Evolutionary conservation across 1,140 invertebrate genomes (phyloP).

Genomic region (Panagrolaimus sp.): DNA sequence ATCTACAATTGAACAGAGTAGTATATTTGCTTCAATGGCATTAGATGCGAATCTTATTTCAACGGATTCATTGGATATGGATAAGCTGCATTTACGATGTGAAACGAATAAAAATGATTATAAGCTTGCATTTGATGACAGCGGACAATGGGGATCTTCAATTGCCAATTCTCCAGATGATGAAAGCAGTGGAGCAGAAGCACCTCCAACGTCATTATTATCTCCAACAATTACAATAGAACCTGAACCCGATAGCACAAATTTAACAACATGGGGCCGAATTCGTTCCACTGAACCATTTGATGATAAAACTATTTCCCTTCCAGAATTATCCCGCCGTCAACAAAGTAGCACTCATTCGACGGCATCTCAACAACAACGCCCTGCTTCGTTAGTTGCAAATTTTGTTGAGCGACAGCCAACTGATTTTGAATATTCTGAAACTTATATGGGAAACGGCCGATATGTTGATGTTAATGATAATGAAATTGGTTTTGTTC

Average conservation of each 20-base stretch:
- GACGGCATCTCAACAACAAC: conserved; percentile 18
- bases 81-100: conserved; percentile 38
- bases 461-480: conserved; percentile 56
- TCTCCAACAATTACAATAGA: neutral
- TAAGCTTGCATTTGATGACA: conserved; percentile 55
- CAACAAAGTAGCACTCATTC: conserved; percentile 16
- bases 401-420: conserved; percentile 53
- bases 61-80: conserved; percentile 49
- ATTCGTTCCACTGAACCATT: conserved; percentile 14
- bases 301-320: conserved; percentile 32
- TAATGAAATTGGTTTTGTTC: conserved; percentile 53
- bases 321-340: conserved; percentile 20
- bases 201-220: neutral
- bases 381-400: conserved; percentile 46
- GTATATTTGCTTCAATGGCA: conserved; percentile 17
- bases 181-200: conserved; percentile 8
- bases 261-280: conserved; percentile 43
- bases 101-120: conserved; percentile 56
- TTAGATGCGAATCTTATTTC: conserved; percentile 38
- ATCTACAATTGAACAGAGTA: conserved; percentile 25
- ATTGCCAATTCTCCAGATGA: conserved; percentile 23
- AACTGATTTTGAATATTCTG: conserved; percentile 45
- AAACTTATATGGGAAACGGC: conserved; percentile 36
- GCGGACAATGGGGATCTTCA: conserved; percentile 53
- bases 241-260: neutral